These are phyloP conservation scores for Anas platyrhynchos DNA, from an alignment of 2,113 vertebrate genomes.

Conservation along the genomic window DNA sequence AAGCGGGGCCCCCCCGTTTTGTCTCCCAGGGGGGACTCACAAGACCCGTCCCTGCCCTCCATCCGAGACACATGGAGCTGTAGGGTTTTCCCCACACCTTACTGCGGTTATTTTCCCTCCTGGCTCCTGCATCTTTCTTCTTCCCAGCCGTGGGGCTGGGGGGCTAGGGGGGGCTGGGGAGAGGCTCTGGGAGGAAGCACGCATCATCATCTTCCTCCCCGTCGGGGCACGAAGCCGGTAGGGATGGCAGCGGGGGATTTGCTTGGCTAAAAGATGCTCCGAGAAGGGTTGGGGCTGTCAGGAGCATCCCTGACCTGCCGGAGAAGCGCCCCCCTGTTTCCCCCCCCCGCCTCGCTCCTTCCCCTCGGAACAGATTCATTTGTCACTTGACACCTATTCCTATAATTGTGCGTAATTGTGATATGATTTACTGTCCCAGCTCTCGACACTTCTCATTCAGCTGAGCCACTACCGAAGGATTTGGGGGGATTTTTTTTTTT, in stretches of 20 bases:
- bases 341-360: neutral
- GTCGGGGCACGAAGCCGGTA: neutral
- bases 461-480: neutral
- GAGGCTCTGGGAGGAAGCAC: neutral
- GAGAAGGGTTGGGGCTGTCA: neutral
- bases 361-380: neutral
- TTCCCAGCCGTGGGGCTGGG: neutral
- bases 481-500: too few relatives aligned
- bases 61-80: neutral
- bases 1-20: too few relatives aligned
- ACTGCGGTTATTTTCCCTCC: neutral
- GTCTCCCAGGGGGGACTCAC: neutral
- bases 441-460: neutral
- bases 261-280: neutral
- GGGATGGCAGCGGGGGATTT: neutral
- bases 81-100: neutral
- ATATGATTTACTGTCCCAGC: neutral
- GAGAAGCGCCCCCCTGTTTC: neutral
- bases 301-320: neutral
- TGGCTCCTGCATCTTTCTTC: neutral
- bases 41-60: neutral
- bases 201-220: neutral
- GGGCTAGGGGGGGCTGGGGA: neutral
- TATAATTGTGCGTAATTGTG: conserved; percentile 29
- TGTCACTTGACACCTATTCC: conserved; percentile 59